These are phyloP conservation scores for Leptinotarsa lineolata DNA, from an alignment of 1,140 invertebrate genomes.

Conservation along the genomic window DNA sequence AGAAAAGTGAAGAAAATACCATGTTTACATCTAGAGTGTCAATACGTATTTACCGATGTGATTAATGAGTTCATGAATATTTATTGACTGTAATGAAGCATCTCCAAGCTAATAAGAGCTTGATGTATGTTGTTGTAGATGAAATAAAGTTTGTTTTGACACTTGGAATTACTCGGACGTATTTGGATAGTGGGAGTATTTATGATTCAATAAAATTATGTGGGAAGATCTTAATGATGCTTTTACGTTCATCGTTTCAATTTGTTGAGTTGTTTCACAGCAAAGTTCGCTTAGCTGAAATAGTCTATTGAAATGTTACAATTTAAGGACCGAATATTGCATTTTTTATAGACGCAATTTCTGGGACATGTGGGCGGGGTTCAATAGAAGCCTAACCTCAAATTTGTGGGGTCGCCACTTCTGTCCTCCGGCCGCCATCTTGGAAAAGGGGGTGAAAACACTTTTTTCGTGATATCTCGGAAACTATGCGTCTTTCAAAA, in stretches of 20 bases:
- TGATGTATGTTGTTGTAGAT: not conserved
- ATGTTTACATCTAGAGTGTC: not conserved
- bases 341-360: too few relatives aligned
- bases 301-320: too few relatives aligned
- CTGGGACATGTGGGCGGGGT: too few relatives aligned
- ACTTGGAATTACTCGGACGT: not conserved
- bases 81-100: constrained; percentile 3
- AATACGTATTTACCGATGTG: not conserved
- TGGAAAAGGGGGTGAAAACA: too few relatives aligned
- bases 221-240: not conserved
- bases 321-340: too few relatives aligned
- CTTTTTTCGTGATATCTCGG: too few relatives aligned
- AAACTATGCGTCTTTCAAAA: too few relatives aligned
- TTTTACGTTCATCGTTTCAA: constrained; percentile 5
- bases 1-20: not conserved
- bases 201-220: constrained; percentile 8
- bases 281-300: not conserved
- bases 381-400: too few relatives aligned
- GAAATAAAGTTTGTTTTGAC: constrained; percentile 2
- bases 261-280: not conserved
- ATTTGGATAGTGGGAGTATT: not conserved
- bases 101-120: not conserved
- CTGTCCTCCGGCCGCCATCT: too few relatives aligned
- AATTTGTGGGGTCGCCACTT: too few relatives aligned
- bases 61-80: constrained; percentile 9